phyloP scores from a whole-genome alignment of 2,888 invertebrate species.

The Tenthredo notha region DNA sequence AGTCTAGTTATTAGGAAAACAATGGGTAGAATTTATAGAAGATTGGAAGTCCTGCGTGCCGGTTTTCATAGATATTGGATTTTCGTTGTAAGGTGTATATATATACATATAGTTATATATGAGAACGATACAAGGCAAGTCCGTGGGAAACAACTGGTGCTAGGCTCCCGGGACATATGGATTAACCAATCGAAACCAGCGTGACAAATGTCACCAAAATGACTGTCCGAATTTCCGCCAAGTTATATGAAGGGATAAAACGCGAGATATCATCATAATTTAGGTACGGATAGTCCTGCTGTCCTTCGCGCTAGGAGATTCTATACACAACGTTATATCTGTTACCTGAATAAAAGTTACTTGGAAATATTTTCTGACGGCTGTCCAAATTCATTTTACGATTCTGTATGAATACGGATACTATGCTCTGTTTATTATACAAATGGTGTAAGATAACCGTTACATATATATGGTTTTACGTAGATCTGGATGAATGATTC shows the following conservation, averaged over 20 bases:
- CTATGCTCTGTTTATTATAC: slow-evolving; percentile 10
- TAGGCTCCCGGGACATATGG: slow-evolving; percentile 20
- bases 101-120: background rate
- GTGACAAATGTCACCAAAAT: slow-evolving; percentile 52
- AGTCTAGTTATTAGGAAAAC: background rate
- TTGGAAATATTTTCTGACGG: slow-evolving; percentile 39
- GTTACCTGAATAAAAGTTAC: slow-evolving; percentile 45
- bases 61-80: slow-evolving; percentile 38
- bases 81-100: background rate
- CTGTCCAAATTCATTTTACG: slow-evolving; percentile 39
- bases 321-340: background rate
- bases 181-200: slow-evolving; percentile 52
- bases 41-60: slow-evolving; percentile 20
- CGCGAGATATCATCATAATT: slow-evolving; percentile 35
- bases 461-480: slow-evolving; percentile 12
- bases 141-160: slow-evolving; percentile 43
- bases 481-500: slow-evolving; percentile 32
- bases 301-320: slow-evolving; percentile 20
- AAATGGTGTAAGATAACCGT: background rate
- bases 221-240: slow-evolving; percentile 45
- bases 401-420: background rate
- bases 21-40: slow-evolving; percentile 7
- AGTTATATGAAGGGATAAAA: slow-evolving; percentile 11
- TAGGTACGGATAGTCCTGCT: background rate
- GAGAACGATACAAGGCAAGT: slow-evolving; percentile 5